Conservation (phyloP, 2,797 vertebrate species). For the Meriones psammophilus region DNA sequence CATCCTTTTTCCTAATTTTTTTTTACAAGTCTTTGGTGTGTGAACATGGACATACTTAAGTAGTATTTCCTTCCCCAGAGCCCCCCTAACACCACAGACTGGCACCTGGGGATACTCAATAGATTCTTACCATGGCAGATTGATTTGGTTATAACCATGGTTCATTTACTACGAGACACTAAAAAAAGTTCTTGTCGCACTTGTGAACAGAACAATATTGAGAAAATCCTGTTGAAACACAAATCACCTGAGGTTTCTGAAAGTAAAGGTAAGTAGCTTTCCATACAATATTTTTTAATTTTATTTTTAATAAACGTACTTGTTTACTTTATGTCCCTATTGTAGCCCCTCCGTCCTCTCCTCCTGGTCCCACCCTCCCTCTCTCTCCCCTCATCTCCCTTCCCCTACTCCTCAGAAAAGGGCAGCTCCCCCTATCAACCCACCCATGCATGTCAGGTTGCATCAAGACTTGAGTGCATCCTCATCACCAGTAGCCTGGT, state of each 20-base stretch:
- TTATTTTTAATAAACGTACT: too few species aligned
- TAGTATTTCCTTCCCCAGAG: not conserved
- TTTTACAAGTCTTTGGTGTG: not conserved
- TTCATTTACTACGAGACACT: constrained; percentile 48
- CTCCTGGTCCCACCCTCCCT: too few species aligned
- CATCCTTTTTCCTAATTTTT: not conserved
- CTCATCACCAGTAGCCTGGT: too few species aligned
- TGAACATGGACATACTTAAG: not conserved
- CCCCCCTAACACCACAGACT: not conserved
- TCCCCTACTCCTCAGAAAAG: too few species aligned
- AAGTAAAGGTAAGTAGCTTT: constrained; percentile 70
- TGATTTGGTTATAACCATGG: not conserved
- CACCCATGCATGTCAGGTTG: too few species aligned
- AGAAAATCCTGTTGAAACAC: constrained; percentile 61
- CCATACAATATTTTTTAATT: constrained; percentile 8
- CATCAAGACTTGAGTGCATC: too few species aligned
- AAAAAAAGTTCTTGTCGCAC: constrained; percentile 49
- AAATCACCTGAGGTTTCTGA: constrained; percentile 61
- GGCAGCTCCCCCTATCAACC: too few species aligned
- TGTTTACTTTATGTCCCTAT: too few species aligned
- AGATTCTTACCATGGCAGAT: not conserved
- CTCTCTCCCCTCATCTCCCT: too few species aligned
- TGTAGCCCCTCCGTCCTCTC: too few species aligned
- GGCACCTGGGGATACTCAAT: not conserved
- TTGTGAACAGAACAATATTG: constrained; percentile 48